Conservation (phyloP, 2,113 vertebrate species). For the Epinephelus fuscoguttatus region DNA sequence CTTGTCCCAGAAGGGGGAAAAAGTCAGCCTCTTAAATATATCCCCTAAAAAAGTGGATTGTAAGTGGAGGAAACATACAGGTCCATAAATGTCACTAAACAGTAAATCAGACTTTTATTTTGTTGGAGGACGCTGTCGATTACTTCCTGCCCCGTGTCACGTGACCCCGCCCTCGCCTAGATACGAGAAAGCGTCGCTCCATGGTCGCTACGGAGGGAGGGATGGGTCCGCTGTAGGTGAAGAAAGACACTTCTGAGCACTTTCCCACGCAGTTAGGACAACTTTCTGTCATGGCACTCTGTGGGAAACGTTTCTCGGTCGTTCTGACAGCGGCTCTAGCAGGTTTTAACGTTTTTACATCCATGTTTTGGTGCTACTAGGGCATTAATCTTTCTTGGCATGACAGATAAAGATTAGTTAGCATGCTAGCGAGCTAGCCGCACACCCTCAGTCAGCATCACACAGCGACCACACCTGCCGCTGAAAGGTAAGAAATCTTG, state of each 20-base stretch:
- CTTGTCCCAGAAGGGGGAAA: no score
- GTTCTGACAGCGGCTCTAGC: slow-evolving; percentile 4
- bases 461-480: slow-evolving; percentile 55
- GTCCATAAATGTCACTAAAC: not conserved
- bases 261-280: slow-evolving; percentile 20
- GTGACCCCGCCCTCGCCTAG: slow-evolving; percentile 75
- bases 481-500: slow-evolving; percentile 61
- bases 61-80: no score
- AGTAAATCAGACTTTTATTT: slow-evolving; percentile 61
- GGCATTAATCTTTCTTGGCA: slow-evolving; percentile 37
- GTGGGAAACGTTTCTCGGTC: not conserved
- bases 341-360: slow-evolving; percentile 2
- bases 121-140: slow-evolving; percentile 8
- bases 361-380: slow-evolving; percentile 8
- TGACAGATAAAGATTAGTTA: slow-evolving; percentile 78
- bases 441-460: slow-evolving; percentile 53
- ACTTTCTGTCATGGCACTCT: slow-evolving; percentile 42
- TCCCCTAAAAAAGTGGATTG: no score
- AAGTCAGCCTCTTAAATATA: no score
- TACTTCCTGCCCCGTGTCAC: slow-evolving; percentile 60
- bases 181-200: slow-evolving; percentile 81
- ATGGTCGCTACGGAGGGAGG: slow-evolving; percentile 72
- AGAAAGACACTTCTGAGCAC: slow-evolving; percentile 8
- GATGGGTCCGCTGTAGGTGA: slow-evolving; percentile 12
- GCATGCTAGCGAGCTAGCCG: slow-evolving; percentile 71